Evolutionary conservation across 1,140 invertebrate species (phyloP).

Genomic region (Lucilia sericata): DNA sequence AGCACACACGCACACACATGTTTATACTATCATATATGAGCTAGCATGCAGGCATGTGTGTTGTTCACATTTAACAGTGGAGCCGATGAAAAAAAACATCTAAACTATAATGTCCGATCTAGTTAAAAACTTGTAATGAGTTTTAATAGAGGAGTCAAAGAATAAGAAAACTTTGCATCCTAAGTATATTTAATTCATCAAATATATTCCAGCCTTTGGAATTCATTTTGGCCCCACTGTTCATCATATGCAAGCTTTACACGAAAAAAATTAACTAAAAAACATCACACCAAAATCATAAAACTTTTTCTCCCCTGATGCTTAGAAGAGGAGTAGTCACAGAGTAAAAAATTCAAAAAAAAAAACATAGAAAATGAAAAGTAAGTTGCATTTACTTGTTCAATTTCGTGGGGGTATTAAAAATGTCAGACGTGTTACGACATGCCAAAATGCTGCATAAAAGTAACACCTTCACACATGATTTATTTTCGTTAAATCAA

Average conservation of each 20-base stretch:
- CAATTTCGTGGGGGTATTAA: conserved; percentile 32
- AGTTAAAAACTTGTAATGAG: neutral
- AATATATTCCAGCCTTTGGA: no score
- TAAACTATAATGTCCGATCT: no score
- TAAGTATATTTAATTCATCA: no score
- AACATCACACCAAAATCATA: neutral
- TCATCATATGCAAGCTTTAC: no score
- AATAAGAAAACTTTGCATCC: no score
- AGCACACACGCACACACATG: neutral
- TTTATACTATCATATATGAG: neutral
- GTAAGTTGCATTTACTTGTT: neutral
- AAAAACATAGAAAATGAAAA: neutral
- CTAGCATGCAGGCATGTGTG: neutral
- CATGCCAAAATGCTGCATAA: conserved; percentile 41
- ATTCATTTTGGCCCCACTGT: no score
- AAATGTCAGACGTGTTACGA: conserved; percentile 40
- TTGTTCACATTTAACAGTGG: neutral
- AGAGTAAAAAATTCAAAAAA: neutral
- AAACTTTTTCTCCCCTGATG: neutral
- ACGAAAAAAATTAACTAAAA: neutral
- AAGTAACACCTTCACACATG: conserved; percentile 48
- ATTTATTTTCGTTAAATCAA: conserved; percentile 46
- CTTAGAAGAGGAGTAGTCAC: neutral
- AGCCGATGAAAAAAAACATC: neutral
- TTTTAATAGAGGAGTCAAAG: neutral